Evolutionary conservation across 2,888 invertebrate genomes (phyloP).

Genomic region (Xanthorhoe spadicearia): DNA sequence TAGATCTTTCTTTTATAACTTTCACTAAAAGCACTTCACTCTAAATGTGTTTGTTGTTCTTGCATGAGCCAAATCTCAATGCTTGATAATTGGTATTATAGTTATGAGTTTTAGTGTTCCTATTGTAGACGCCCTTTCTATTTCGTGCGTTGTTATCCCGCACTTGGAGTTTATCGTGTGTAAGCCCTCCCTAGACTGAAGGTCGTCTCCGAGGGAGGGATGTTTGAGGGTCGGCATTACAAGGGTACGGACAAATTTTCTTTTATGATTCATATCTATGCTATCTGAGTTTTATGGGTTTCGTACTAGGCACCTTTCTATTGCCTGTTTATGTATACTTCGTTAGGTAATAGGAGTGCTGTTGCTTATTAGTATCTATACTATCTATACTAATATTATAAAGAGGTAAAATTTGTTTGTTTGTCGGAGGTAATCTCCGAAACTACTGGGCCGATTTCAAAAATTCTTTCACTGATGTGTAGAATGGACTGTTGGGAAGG

Average conservation of each 20-base stretch:
- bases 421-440: too few species aligned
- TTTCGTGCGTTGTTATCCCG: constrained; percentile 36
- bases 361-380: not conserved
- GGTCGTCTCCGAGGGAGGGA: constrained; percentile 50
- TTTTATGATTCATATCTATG: constrained; percentile 52
- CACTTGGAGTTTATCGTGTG: constrained; percentile 43
- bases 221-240: constrained; percentile 47
- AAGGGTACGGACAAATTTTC: constrained; percentile 51
- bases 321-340: constrained; percentile 7
- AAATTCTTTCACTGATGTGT: too few species aligned
- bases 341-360: not conserved
- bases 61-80: not conserved
- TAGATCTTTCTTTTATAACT: too few species aligned
- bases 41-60: too few species aligned
- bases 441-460: too few species aligned
- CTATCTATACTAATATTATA: too few species aligned
- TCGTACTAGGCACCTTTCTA: constrained; percentile 19
- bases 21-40: too few species aligned
- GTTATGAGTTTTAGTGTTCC: constrained; percentile 15
- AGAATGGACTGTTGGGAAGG: too few species aligned
- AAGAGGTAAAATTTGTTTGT: too few species aligned
- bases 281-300: constrained; percentile 46
- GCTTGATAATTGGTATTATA: not conserved
- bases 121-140: constrained; percentile 28
- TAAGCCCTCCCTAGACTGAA: constrained; percentile 48